These are phyloP conservation scores for Meandrina meandrites DNA, from an alignment of 92 coral and sea anemone genomes.

Conservation along the genomic window DNA sequence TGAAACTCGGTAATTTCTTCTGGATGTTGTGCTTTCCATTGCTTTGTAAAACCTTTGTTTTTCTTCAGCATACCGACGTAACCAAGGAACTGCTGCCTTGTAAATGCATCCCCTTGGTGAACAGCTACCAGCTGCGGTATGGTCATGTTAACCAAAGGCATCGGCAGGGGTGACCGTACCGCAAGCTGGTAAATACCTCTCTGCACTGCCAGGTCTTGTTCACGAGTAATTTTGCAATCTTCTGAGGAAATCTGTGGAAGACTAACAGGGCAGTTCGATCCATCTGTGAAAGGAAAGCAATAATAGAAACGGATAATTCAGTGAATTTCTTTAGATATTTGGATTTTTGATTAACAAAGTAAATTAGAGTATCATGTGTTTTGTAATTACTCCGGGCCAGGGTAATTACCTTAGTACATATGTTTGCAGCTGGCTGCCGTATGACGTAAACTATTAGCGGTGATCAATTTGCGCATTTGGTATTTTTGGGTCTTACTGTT, in stretches of 20 bases:
- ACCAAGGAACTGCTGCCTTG: background rate
- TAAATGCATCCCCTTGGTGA: slow-evolving; percentile 2
- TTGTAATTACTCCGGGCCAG: too few species aligned
- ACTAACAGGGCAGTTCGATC: slow-evolving; percentile 15
- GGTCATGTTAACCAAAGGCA: slow-evolving; percentile 39
- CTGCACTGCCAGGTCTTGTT: slow-evolving; percentile 3
- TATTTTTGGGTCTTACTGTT: too few species aligned
- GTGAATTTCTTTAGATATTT: background rate
- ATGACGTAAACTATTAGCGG: too few species aligned
- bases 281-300: background rate
- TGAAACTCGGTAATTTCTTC: slow-evolving; percentile 24
- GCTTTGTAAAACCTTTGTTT: background rate
- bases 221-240: background rate
- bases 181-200: slow-evolving; percentile 23
- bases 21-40: slow-evolving; percentile 25
- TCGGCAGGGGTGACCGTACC: background rate
- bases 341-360: background rate
- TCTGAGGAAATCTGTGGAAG: slow-evolving; percentile 25
- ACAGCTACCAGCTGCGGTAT: background rate
- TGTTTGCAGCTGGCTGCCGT: too few species aligned
- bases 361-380: too few species aligned
- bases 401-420: too few species aligned
- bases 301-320: background rate
- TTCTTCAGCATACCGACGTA: slow-evolving; percentile 15
- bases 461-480: too few species aligned